A percentile compares a stretch with the other conserved stretches of the same genome.
Conservation (phyloP, 2,888 invertebrate species). For the Sesamia inferens region DNA sequence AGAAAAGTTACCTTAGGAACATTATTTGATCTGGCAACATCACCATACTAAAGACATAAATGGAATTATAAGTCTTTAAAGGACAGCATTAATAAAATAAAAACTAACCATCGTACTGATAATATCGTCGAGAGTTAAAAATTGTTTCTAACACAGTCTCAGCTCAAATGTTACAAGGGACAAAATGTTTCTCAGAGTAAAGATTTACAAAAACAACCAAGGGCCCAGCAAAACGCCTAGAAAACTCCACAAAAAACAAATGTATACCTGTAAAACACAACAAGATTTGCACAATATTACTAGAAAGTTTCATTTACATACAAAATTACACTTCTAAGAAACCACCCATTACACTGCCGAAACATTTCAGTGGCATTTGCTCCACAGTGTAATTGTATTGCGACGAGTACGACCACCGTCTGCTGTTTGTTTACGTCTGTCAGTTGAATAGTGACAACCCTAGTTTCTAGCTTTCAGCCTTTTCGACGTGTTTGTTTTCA, state of each 20-base stretch:
- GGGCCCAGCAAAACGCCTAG: background rate
- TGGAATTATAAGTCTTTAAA: background rate
- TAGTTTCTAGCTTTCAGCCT: slow-evolving; percentile 34
- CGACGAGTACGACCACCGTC: slow-evolving; percentile 31
- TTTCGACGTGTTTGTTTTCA: slow-evolving; percentile 42
- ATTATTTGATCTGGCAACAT: background rate
- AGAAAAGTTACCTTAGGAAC: background rate
- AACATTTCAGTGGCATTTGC: slow-evolving; percentile 36
- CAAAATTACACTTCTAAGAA: slow-evolving; percentile 34
- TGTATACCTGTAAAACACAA: slow-evolving; percentile 8
- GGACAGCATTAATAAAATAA: background rate
- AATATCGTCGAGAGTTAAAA: background rate
- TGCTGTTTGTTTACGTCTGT: slow-evolving; percentile 29
- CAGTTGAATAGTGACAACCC: slow-evolving; percentile 39
- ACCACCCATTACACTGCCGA: slow-evolving; percentile 26
- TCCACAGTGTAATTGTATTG: slow-evolving; percentile 45
- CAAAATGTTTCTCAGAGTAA: background rate
- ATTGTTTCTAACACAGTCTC: background rate
- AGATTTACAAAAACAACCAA: background rate
- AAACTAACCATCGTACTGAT: background rate
- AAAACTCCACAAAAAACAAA: background rate
- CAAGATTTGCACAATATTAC: slow-evolving; percentile 34
- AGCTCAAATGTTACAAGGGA: background rate
- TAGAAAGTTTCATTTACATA: slow-evolving; percentile 38
- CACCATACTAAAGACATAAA: background rate